Evolutionary conservation across 2,113 vertebrate species (phyloP), one percentile per base, ranked within the genome.

Genomic region (Dicerorhinus sumatrensis): DNA sequence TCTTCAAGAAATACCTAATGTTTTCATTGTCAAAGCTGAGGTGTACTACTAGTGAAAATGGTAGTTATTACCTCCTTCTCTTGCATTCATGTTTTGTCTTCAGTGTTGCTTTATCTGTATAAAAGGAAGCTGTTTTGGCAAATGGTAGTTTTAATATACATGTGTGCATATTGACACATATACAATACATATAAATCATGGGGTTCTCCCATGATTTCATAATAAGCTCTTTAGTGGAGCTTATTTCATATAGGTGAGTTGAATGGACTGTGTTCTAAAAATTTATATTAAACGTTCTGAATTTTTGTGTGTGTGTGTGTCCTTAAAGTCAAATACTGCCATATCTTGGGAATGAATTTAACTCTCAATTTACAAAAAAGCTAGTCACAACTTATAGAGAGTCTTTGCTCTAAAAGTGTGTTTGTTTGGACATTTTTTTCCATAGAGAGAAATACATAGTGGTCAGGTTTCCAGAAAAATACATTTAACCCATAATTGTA

Each of bases 11-110:
- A 42, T 65, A 79, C 79, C 81, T 93, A 21, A 69, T 84, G 77
- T 96, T 96, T 97, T 97, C 93, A 58, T 94, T 98, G 97, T 97
- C 93, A 97, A 94, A 97, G 60, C 96, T 96, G 89, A 96, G 97
- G 73, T 87, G 76, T 36, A 25, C 91, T 39, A 20, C 79, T 48
- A 29, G 60, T n/a, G 96, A 90, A 94, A 94, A 96, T 96, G 91
- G 94, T 94, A 94, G 89, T 89, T 93, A 92, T 69, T 69, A 13
- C 76, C 33, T 83, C 85, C 85, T 95, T 82, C 81, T 93, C 63
- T 23, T 70, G 36, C 21, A 67, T 76, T 88, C 83, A 39, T 56
- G 79, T 63, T 93, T 89, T 93, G 72, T 82, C 97, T 82, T 97
- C 88, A 33, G 67, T 85, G 48, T 88, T 92, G 31, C 91, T 97